phyloP scores from a whole-genome alignment of 2,113 vertebrate genomes.

The Actinemys pallida region DNA sequence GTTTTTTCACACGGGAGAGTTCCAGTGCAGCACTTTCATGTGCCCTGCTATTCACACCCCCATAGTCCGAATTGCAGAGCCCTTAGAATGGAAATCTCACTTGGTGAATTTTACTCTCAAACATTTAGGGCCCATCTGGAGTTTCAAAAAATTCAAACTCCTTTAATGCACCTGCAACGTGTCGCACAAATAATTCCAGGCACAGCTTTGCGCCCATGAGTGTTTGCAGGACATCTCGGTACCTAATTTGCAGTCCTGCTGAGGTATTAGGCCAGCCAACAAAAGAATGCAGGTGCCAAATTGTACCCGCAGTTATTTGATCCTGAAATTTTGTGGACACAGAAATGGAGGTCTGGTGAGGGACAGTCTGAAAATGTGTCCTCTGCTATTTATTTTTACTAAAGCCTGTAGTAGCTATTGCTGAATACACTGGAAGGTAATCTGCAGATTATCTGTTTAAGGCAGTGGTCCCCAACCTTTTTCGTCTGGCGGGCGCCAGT shows the following conservation, averaged over 20 bases:
- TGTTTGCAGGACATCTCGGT: neutral
- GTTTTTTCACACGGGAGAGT: too few relatives aligned
- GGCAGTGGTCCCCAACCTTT: neutral
- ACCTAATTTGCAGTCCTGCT: fast-evolving
- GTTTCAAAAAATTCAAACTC: fast-evolving
- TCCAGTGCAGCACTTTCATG: too few relatives aligned
- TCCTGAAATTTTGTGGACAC: neutral
- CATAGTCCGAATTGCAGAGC: too few relatives aligned
- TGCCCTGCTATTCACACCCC: too few relatives aligned
- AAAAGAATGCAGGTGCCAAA: neutral
- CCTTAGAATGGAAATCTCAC: neutral
- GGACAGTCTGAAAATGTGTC: conserved; percentile 23
- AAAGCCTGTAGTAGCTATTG: conserved; percentile 1
- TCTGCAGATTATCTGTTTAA: neutral
- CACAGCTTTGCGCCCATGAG: neutral
- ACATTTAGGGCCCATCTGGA: neutral
- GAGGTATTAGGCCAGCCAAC: conserved; percentile 13
- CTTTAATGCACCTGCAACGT: neutral
- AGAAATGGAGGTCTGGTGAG: neutral
- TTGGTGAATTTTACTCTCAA: neutral
- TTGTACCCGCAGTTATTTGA: neutral
- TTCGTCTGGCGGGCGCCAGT: too few relatives aligned
- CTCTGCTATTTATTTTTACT: conserved; percentile 37
- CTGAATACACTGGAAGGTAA: conserved; percentile 15
- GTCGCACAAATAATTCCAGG: neutral